Percentiles rank a stretch among this genome's conserved stretches.
Conservation (phyloP, 1,140 invertebrate genomes). For the Brachystomella parvula region DNA sequence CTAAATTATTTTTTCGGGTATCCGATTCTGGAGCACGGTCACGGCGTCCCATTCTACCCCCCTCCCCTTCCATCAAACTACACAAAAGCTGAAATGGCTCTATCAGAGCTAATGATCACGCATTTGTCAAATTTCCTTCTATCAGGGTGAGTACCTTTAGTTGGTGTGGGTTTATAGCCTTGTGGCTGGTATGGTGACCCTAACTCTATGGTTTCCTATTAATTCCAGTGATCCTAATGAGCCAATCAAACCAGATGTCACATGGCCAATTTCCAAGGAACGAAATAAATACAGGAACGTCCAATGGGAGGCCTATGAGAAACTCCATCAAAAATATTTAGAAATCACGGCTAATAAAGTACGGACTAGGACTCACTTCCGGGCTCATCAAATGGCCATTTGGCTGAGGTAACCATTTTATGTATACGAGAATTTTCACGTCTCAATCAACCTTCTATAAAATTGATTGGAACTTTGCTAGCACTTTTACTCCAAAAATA, state of each 20-base stretch:
- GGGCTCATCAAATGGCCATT: conserved; percentile 80
- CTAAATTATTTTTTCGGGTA: conserved; percentile 53
- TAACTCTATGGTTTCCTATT: conserved; percentile 9
- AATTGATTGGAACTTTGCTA: too few relatives aligned
- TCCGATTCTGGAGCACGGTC: neutral
- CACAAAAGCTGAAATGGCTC: conserved; percentile 64
- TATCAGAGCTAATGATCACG: conserved; percentile 78
- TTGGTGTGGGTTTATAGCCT: neutral
- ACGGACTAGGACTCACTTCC: conserved; percentile 70
- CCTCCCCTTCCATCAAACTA: conserved; percentile 68
- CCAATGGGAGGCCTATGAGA: conserved; percentile 83
- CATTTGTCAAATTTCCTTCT: conserved; percentile 84
- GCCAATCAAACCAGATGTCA: conserved; percentile 61
- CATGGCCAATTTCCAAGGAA: conserved; percentile 65
- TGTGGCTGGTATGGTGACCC: too few relatives aligned
- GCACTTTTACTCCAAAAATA: too few relatives aligned
- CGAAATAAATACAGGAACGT: conserved; percentile 71
- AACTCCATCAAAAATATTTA: conserved; percentile 80
- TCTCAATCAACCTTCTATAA: too few relatives aligned
- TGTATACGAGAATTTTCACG: too few relatives aligned
- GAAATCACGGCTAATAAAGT: conserved; percentile 67
- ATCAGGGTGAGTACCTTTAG: conserved; percentile 60
- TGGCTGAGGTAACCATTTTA: conserved; percentile 56
- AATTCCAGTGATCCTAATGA: conserved; percentile 73
- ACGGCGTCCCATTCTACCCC: conserved; percentile 3